phyloP scores from a whole-genome alignment of 2,888 invertebrate species.

The Hyposoter didymator region DNA sequence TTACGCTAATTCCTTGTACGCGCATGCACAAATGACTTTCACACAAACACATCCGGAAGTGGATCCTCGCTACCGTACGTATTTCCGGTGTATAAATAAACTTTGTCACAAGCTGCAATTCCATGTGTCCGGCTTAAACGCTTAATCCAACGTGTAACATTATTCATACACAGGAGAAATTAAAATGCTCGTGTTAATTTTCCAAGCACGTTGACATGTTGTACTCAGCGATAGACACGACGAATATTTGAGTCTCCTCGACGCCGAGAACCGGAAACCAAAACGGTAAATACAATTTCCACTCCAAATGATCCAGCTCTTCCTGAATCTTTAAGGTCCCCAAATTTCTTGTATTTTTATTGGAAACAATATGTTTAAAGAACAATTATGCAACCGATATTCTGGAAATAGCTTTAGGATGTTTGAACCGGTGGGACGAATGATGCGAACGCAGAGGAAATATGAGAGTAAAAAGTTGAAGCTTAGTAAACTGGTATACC shows the following conservation, averaged over 20 bases:
- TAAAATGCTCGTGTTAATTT: conserved; percentile 9
- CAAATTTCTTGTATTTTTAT: neutral
- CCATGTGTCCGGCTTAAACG: conserved; percentile 67
- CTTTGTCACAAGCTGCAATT: conserved; percentile 71
- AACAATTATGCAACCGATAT: conserved; percentile 12
- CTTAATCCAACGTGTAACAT: conserved; percentile 26
- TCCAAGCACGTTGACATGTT: neutral
- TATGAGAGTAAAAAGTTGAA: conserved; percentile 29
- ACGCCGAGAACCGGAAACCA: neutral
- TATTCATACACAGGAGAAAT: neutral
- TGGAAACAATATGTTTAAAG: neutral
- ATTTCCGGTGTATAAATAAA: conserved; percentile 77
- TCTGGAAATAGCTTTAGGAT: conserved; percentile 20
- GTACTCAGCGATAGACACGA: neutral
- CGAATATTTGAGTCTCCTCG: too few relatives aligned
- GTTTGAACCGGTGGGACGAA: neutral
- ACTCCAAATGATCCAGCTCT: neutral
- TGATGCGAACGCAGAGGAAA: conserved; percentile 17
- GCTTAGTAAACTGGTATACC: conserved; percentile 45
- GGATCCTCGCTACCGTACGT: conserved; percentile 44
- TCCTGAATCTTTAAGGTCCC: neutral
- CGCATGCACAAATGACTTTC: conserved; percentile 31
- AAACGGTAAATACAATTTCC: neutral
- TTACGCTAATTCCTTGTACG: conserved; percentile 33
- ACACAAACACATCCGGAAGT: conserved; percentile 16